These are phyloP conservation scores for Formica exsecta DNA, from an alignment of 1,140 invertebrate genomes.

Conservation along the genomic window DNA sequence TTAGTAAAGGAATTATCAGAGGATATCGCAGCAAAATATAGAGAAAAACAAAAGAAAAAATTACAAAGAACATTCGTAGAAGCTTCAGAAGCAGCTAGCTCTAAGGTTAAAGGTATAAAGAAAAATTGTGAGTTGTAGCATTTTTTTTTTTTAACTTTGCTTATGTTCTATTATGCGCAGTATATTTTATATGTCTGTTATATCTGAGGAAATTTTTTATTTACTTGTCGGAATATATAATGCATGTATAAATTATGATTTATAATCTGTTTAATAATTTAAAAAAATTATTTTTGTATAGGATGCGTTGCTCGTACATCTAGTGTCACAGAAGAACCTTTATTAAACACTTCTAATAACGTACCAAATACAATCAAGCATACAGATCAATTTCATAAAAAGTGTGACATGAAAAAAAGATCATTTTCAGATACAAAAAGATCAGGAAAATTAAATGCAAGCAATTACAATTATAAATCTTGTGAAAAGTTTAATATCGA, in stretches of 20 bases:
- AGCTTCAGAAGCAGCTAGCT: slow-evolving; percentile 92
- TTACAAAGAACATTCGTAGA: slow-evolving; percentile 92
- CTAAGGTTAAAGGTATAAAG: slow-evolving; percentile 89
- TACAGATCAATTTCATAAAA: not conserved
- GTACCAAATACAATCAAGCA: not conserved
- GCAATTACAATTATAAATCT: not conserved
- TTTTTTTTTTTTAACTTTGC: slow-evolving; percentile 37
- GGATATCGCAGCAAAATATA: slow-evolving; percentile 90
- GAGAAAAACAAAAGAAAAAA: slow-evolving; percentile 89
- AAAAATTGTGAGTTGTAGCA: slow-evolving; percentile 84
- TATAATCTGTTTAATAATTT: not conserved
- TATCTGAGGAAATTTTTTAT: not conserved
- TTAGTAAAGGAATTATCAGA: slow-evolving; percentile 91
- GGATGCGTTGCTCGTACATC: slow-evolving; percentile 36
- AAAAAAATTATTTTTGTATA: slow-evolving; percentile 18
- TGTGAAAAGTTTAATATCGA: not conserved
- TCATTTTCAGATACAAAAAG: not conserved
- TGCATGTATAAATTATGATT: not conserved
- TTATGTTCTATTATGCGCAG: not conserved
- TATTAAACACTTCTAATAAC: not conserved
- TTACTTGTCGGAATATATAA: not conserved
- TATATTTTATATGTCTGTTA: not conserved
- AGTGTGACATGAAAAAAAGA: not conserved
- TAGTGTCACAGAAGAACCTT: not conserved
- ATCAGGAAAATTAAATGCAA: not conserved